phyloP scores from a whole-genome alignment of 2,888 invertebrate genomes.

The Ceratothoa steindachneri region DNA sequence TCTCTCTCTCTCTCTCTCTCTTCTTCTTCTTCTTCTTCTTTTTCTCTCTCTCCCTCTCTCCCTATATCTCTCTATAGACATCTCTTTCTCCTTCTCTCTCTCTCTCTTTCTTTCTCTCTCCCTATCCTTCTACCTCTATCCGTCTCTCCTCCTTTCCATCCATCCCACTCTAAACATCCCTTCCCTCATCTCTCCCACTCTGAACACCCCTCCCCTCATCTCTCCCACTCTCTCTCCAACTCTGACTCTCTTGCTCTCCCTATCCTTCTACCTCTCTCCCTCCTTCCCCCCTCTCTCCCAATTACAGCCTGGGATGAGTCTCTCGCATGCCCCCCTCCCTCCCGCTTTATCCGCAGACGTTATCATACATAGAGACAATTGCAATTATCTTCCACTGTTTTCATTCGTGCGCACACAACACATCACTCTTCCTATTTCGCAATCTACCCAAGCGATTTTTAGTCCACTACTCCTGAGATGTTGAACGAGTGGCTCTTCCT shows the following conservation, averaged over 20 bases:
- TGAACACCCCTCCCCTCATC: neutral
- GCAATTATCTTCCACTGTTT: neutral
- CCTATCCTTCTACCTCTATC: too few species aligned
- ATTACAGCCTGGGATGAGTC: too few species aligned
- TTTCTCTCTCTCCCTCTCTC: constrained; percentile 11
- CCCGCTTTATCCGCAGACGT: neutral
- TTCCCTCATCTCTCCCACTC: neutral
- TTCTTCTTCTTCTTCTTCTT: neutral
- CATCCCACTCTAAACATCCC: neutral
- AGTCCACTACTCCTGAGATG: too few species aligned
- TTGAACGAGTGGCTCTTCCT: too few species aligned
- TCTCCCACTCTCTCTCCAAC: neutral
- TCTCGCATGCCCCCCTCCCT: neutral
- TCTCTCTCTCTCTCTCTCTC: constrained; percentile 9
- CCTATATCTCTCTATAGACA: neutral
- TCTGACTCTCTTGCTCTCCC: neutral
- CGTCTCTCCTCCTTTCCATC: too few species aligned
- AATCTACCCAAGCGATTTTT: too few species aligned
- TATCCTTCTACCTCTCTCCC: neutral
- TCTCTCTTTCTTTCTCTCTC: too few species aligned
- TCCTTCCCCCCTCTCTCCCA: neutral
- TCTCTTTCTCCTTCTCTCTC: neutral
- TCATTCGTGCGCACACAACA: too few species aligned
- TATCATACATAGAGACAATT: neutral
- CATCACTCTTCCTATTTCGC: too few species aligned